These are phyloP conservation scores for Notechis scutatus DNA, from an alignment of 2,113 vertebrate species.

Conservation along the genomic window DNA sequence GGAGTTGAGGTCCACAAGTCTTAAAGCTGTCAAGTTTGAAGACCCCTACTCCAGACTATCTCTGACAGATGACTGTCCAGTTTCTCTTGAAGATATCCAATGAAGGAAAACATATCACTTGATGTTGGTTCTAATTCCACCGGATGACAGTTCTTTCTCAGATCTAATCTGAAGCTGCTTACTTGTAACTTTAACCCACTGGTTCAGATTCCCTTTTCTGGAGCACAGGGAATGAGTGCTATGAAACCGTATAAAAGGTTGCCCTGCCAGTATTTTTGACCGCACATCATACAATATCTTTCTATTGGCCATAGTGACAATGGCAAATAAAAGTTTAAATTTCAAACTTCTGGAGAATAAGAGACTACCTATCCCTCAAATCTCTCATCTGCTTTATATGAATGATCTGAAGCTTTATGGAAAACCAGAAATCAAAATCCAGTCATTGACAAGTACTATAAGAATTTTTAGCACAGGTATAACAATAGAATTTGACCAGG, in stretches of 20 bases:
- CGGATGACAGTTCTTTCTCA: not conserved
- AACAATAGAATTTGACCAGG: not conserved
- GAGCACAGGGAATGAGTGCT: not conserved
- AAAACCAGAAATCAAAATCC: not conserved
- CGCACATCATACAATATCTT: not conserved
- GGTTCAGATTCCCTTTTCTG: not conserved
- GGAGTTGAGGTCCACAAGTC: no score
- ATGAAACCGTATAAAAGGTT: not conserved
- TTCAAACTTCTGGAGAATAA: not conserved
- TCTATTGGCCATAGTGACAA: not conserved
- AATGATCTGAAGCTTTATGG: not conserved
- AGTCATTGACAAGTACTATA: not conserved
- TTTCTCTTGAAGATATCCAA: not conserved
- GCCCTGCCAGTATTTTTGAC: not conserved
- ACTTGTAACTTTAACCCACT: not conserved
- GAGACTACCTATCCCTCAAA: not conserved
- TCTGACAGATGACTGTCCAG: not conserved
- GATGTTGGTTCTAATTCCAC: not conserved
- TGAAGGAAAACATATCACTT: not conserved
- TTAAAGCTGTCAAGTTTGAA: no score
- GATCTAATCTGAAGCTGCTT: not conserved
- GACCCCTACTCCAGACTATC: not conserved
- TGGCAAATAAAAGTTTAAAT: not conserved
- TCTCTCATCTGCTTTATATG: not conserved
- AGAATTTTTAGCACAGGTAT: not conserved